Evolutionary conservation across 2,888 invertebrate species (phyloP), one percentile per base, ranked within the genome.

Genomic region (Periphyllus acericola): DNA sequence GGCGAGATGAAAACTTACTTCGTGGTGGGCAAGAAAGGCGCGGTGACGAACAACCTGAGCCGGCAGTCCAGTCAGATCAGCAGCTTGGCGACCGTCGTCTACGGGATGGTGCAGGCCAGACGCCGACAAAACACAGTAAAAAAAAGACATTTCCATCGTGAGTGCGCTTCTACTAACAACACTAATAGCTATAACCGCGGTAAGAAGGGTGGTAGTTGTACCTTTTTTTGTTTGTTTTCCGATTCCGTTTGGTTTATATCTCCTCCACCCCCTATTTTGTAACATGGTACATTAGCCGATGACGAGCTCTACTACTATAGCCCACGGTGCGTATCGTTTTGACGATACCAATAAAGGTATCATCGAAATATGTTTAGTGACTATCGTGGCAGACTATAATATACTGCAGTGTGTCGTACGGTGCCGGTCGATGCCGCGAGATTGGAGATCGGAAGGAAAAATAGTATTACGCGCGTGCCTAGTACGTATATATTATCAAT

Each of bases 1-100:
- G 98, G 98, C 0, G 94, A 95, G 90, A 98, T 98, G 98, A 96
- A 97, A 92, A 98, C 98, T n/a, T 98, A 95, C 92, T 98, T 96
- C 92, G 96, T 98, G 84, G 92, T 94, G 82, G 95, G 95, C 32
- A 94, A 94, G 78, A 93, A 94, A 88, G 93, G 93, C 14, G 92
- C 93, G 32, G 93, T 93, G 60, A 92, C 94, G 21, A 93, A 93
- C 74, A 93, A 93, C 89, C 92, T 94, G 90, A 92, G 94, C 89
- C 93, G 95, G 78, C 94, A 95, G 91, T 94, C 95, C 4, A 95
- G 95, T 90, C 95, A 94, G 90, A 94, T 95, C 90, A 94, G 95
- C 91, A 95, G 95, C 90, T 94, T 97, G 90, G 96, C 96, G 25
- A 96, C 96, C 19, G 96, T 97, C 83, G 97, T 98, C 21, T 97